These are phyloP conservation scores for Eucidaris tribuloides DNA, from an alignment of 35 echinoderm and acorn worm genomes.

Conservation along the genomic window DNA sequence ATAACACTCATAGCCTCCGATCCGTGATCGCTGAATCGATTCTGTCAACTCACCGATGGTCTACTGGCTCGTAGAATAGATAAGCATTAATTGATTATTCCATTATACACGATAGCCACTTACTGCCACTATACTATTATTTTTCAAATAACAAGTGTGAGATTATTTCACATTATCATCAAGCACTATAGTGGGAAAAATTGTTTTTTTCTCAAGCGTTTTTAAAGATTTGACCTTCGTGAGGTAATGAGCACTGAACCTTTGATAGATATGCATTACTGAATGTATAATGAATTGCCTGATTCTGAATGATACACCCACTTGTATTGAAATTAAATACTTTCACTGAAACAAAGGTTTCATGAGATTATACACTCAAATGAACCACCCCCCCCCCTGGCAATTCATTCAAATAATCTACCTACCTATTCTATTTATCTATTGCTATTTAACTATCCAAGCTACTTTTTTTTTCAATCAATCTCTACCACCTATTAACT, in stretches of 20 bases:
- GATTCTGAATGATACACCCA: too few relatives aligned
- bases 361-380: too few relatives aligned
- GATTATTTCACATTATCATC: background rate
- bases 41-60: background rate
- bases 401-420: too few relatives aligned
- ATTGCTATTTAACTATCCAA: too few relatives aligned
- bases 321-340: too few relatives aligned
- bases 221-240: background rate
- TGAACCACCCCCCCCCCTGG: too few relatives aligned
- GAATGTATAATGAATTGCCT: too few relatives aligned
- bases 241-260: background rate
- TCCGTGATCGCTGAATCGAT: slow-evolving; percentile 73
- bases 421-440: too few relatives aligned
- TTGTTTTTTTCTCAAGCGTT: background rate
- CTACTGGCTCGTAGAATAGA: slow-evolving; percentile 41
- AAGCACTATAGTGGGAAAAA: background rate
- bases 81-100: background rate
- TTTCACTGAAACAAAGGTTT: too few relatives aligned
- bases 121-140: background rate
- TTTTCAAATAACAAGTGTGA: background rate
- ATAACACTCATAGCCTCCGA: slow-evolving; percentile 54
- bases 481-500: too few relatives aligned
- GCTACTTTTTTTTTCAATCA: too few relatives aligned
- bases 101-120: background rate
- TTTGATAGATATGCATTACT: too few relatives aligned